Base-by-base conservation (phyloP, 2,888 invertebrate species). In the Ennomos fuscantarius region DNA sequence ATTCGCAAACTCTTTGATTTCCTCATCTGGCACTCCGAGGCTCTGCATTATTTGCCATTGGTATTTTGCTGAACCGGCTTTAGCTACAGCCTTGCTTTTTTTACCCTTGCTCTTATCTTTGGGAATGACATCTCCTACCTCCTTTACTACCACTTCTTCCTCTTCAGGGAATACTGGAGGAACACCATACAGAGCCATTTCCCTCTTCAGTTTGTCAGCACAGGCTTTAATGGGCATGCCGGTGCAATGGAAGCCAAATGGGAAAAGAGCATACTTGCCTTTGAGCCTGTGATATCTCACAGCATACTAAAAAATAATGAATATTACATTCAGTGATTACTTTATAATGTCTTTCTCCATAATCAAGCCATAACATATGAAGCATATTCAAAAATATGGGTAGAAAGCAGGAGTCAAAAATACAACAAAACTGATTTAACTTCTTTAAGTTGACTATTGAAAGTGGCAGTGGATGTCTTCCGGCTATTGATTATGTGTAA, bases 201-300 rank as follows among this genome's bases (percentile, higher is more conserved):
- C 99, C 58, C 98, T 93, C 77, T 97, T 97, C 41, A 99, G 86
- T 84, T 99, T 99, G 85, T 99, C 99, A 10, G 99, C 97, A 92
- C 99, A 99, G 0, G 99, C 99, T 89, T 99, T 99, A 60, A 99
- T 99, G 0, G 99, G 99, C 99, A 99, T 99, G 43, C 99, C 99
- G 15, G 99, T 99, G 80, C 99, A 99, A 86, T 99, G 99, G 72
- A 99, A 97, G 2, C 98, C 99, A 90, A 99, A 99, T 10, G 99
- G 99, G 87, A 99, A 99, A 8, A 99, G 93, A 9, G 96, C 97
- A 73, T 94, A 94, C 80, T 97, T 97, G 0, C 99, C 99, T 84
- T 97, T 95, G 48, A 99, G 86, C n/a, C 99, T 94, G 66, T 99
- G 95, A 84, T 96, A 99, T 44, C 99, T 95, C 53, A 95, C 94